Base-by-base conservation (phyloP, 2,888 invertebrate species). In the Augochlorella aurata region DNA sequence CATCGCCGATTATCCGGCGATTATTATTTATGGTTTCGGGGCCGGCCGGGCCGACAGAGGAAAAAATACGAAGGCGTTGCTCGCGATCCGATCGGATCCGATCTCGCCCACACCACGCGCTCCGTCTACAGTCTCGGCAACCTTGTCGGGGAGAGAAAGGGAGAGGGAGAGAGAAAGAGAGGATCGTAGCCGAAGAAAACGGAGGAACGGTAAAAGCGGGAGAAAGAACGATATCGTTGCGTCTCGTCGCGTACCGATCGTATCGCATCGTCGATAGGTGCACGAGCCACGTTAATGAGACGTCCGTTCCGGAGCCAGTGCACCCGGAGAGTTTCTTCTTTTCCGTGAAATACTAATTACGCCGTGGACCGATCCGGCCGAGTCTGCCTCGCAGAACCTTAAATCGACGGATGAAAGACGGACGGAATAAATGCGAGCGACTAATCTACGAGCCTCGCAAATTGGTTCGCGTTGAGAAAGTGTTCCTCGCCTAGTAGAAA, bases 11-110 rank as follows among this genome's bases (percentile, higher is more conserved):
- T 89, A 90, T 91, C 89, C 87, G 86, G 76, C 87, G 89, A 91
- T 92, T 90, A 91, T 92, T 92, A 92, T 92, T 93, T 92, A 93
- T 90, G 89, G 91, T 90, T 84, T 85, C 85, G 85, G 24, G 21
- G 24, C 54, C 47, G 47, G 47, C 47, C 61, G 88, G 81, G 81
- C 80, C 82, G 29, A 29, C 38, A 18, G 81, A 82, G 83, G 85
- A 89, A 88, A 91, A 90, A 90, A 90, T 88, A 84, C 83, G 87
- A 87, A 85, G 84, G 84, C 89, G 78, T 85, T 58, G 8, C 61
- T 61, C 16, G 61, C 29, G 61, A 29, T 29, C 61, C 29, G 8
- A 61, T 61, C 61, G 61, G 16, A 29, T 61, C 29, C 24, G 8
- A 24, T 61, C 29, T 24, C 14, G 14, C 24, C 61, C 21, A 38